Evolutionary conservation across 2,113 vertebrate species (phyloP).

Genomic region (Bombycilla garrulus): DNA sequence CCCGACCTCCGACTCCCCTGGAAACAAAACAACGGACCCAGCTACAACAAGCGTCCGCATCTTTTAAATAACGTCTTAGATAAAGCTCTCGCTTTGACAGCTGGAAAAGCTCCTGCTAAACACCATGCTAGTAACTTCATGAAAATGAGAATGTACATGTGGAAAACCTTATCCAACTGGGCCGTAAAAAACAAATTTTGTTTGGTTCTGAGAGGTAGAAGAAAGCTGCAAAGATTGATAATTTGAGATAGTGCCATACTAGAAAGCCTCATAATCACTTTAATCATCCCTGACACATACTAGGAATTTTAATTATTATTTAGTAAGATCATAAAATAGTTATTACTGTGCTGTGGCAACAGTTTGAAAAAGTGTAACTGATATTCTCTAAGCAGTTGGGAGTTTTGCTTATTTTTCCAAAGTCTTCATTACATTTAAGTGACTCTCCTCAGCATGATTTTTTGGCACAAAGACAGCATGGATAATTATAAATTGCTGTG

Average conservation of each 20-base stretch:
- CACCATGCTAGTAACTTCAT: rapidly evolving
- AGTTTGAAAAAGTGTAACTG: background rate
- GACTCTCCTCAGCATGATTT: background rate
- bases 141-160: rapidly evolving
- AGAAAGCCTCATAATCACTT: background rate
- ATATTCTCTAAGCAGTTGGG: background rate
- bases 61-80: rapidly evolving
- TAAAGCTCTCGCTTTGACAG: rapidly evolving
- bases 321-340: background rate
- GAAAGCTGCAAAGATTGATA: background rate
- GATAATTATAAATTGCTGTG: background rate
- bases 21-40: rapidly evolving
- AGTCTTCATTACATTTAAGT: background rate
- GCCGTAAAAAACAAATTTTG: too few relatives aligned
- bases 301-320: background rate
- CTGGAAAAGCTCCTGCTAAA: background rate
- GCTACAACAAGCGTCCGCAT: rapidly evolving
- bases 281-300: background rate
- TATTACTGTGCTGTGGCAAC: background rate
- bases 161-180: background rate
- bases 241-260: background rate
- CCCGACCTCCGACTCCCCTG: rapidly evolving
- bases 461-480: background rate
- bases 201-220: background rate
- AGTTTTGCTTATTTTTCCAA: background rate